These are phyloP conservation scores for Merluccius polli DNA, from an alignment of 2,797 vertebrate species.

Conservation along the genomic window DNA sequence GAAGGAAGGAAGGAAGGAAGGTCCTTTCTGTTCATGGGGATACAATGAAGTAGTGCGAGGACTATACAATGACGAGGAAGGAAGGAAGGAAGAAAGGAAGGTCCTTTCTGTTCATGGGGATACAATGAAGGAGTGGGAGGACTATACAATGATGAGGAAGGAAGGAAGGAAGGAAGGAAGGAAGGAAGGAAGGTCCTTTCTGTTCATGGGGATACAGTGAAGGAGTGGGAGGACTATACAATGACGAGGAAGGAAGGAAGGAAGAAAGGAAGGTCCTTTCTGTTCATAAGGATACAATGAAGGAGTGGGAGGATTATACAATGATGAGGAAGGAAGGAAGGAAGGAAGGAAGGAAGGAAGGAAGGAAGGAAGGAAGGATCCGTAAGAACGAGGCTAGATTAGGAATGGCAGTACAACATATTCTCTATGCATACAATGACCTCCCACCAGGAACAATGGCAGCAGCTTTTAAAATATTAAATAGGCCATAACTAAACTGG, in stretches of 20 bases:
- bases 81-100: too few relatives aligned
- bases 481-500: neutral
- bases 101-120: conserved; percentile 27
- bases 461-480: neutral
- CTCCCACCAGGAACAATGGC: neutral
- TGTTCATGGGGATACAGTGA: too few relatives aligned
- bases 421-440: neutral
- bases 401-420: too few relatives aligned
- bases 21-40: too few relatives aligned
- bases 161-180: neutral
- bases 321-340: conserved; percentile 1
- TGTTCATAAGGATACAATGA: conserved; percentile 25
- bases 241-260: too few relatives aligned
- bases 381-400: neutral
- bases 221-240: too few relatives aligned
- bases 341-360: neutral
- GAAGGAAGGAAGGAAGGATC: neutral
- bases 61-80: too few relatives aligned
- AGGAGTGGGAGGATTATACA: conserved; percentile 18
- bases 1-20: neutral
- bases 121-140: conserved; percentile 26
- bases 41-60: too few relatives aligned
- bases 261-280: too few relatives aligned
- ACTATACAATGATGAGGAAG: neutral
- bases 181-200: too few relatives aligned